Evolutionary conservation across 1,140 invertebrate genomes (phyloP).

Genomic region (Trichogramma pretiosum): DNA sequence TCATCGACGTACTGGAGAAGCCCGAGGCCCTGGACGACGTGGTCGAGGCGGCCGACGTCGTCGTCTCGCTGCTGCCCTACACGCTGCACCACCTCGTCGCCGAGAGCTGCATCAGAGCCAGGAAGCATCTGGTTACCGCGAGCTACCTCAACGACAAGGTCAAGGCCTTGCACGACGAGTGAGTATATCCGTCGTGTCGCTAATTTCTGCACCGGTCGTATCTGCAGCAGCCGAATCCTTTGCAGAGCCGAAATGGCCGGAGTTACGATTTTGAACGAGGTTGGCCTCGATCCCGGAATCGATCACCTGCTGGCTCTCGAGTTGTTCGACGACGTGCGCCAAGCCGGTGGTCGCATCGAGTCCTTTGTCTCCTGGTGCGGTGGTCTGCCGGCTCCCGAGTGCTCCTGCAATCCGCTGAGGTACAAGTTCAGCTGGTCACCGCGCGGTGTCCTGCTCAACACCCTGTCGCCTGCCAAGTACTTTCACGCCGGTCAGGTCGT

Average conservation of each 20-base stretch:
- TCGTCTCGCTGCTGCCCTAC: constrained; percentile 89
- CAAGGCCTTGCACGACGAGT: constrained; percentile 68
- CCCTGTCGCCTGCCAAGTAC: constrained; percentile 81
- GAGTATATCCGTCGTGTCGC: constrained; percentile 28
- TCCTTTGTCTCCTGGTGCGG: constrained; percentile 97
- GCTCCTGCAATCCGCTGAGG: constrained; percentile 83
- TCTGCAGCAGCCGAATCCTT: not conserved
- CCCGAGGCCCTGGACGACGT: constrained; percentile 63
- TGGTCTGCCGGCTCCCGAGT: constrained; percentile 90
- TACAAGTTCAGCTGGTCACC: constrained; percentile 99
- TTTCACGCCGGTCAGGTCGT: constrained; percentile 78
- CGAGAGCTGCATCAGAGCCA: constrained; percentile 74
- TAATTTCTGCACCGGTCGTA: not conserved
- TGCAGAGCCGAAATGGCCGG: constrained; percentile 70
- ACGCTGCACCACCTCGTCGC: constrained; percentile 78
- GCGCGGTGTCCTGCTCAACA: constrained; percentile 80
- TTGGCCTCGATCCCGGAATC: constrained; percentile 95
- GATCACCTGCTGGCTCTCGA: constrained; percentile 96
- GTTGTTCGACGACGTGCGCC: constrained; percentile 85
- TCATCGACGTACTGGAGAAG: constrained; percentile 71
- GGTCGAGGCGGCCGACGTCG: constrained; percentile 67
- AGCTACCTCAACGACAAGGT: constrained; percentile 87
- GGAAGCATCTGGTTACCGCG: constrained; percentile 91
- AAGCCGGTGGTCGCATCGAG: constrained; percentile 72
- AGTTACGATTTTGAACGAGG: constrained; percentile 86